Evolutionary conservation across 35 echinoderm and acorn worm species (phyloP).

Genomic region (Nesometra sesokonis): DNA sequence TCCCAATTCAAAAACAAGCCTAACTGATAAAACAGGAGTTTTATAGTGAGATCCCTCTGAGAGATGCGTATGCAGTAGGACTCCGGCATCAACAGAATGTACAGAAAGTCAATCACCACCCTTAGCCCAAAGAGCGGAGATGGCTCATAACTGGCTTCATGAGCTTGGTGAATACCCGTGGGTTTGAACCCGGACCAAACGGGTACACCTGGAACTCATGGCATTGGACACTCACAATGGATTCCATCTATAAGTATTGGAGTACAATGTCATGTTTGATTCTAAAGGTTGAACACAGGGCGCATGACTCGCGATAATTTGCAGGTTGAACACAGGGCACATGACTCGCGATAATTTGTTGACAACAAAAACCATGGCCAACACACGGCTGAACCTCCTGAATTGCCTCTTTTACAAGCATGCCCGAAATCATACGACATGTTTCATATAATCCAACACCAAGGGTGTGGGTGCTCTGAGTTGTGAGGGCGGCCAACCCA

Average conservation of each 20-base stretch:
- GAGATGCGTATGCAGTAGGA: background rate
- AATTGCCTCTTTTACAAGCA: conserved; percentile 23
- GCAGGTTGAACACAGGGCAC: conserved; percentile 18
- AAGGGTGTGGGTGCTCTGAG: background rate
- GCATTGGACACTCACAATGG: no score
- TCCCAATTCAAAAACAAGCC: conserved; percentile 1
- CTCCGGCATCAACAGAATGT: background rate
- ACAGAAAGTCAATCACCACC: background rate
- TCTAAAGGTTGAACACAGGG: conserved; percentile 21
- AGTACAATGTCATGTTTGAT: background rate
- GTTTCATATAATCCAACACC: background rate
- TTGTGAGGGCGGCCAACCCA: background rate
- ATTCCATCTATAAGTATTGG: conserved; percentile 13
- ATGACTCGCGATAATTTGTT: conserved; percentile 1
- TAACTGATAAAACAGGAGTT: background rate
- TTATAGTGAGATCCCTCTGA: background rate
- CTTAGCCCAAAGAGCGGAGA: background rate
- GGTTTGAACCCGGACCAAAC: background rate
- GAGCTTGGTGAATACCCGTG: conserved; percentile 5
- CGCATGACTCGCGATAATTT: background rate
- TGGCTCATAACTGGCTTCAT: background rate
- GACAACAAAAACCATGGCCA: background rate
- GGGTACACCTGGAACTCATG: background rate
- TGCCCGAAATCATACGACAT: background rate
- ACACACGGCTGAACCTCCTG: background rate